Percentiles rank a stretch among this genome's conserved stretches.
Evolutionary conservation across 2,888 invertebrate genomes (phyloP).

Genomic region (Acanthosepion lycidas): DNA sequence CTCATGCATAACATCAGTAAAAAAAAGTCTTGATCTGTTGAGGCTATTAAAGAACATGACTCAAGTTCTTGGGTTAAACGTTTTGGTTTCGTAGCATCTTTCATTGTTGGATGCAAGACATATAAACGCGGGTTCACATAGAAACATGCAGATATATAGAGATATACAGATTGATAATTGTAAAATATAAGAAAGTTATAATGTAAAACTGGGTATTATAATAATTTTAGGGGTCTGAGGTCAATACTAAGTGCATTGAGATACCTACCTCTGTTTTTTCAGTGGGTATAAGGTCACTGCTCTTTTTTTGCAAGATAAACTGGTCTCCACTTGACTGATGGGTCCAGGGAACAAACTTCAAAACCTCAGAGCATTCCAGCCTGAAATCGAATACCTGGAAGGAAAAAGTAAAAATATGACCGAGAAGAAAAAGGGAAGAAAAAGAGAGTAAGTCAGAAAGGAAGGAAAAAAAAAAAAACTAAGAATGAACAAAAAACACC

Average conservation of each 20-base stretch:
- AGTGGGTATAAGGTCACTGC: conserved; percentile 6
- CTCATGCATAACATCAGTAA: too few relatives aligned
- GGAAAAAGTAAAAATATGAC: background rate
- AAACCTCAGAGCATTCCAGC: background rate
- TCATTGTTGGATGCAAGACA: background rate
- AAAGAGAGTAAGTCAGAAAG: background rate
- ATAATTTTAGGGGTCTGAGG: background rate
- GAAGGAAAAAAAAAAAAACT: background rate
- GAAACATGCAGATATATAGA: background rate
- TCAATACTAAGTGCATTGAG: background rate
- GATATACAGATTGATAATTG: background rate
- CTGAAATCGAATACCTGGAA: background rate
- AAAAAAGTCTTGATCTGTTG: too few relatives aligned
- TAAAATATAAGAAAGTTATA: background rate
- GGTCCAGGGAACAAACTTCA: background rate
- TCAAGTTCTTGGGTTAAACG: too few relatives aligned
- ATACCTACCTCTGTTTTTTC: background rate
- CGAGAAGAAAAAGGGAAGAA: background rate
- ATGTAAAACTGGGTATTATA: background rate
- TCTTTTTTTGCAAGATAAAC: background rate
- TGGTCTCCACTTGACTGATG: background rate
- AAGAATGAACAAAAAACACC: background rate
- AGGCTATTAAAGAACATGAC: too few relatives aligned
- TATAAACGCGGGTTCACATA: background rate
- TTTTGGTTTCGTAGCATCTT: too few relatives aligned